Base-by-base conservation (phyloP, 2,113 vertebrate species). In the Rhea pennata region DNA sequence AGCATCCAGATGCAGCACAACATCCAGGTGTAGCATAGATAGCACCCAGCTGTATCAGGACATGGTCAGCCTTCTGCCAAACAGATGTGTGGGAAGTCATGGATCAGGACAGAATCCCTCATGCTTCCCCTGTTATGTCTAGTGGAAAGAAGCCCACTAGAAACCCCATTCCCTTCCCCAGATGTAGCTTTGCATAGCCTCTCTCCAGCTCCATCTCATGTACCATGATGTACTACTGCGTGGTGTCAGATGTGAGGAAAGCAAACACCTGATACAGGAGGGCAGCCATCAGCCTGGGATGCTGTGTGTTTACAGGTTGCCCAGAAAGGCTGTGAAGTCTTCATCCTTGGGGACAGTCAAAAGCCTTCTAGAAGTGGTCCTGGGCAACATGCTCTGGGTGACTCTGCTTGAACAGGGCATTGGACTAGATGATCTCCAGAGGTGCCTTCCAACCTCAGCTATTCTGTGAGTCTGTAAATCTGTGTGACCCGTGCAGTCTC, bases 141-240 rank as follows among this genome's bases (percentile, higher is more conserved):
- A 56, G 4, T 56, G 58, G 31, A 61, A n/a, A 61, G 31, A 61
- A 20, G 31, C 11, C 58, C 19, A n/a, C 19, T 33, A 61, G 58
- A 48, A 73, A 54, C 12, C 54, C n/a, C 29, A 8, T 7, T 12
- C 4, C 46, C 17, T 74, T 74, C 61, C 14, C 9, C 22, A 62
- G 29, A 50, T 9, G 20, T 12, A 13, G 7, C 23, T 16, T 84
- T 79, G 56, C 53, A 66, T 42, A 50, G 27, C 29, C 27, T 11
- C 12, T 66, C 8, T 81, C 24, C 58, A 48, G 66, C 12, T 69
- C 8, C 26, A n/a, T 24, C 21, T 21, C 5, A 2, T 21, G 2
- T 64, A 70, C 19, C 27, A 53, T 0, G 0, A 31, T 24, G 51
- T 36, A 10, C 31, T 59, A 7, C 3, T 15, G 15, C 1, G 1